Evolutionary conservation across 2,113 vertebrate species (phyloP).

Genomic region (Nibea coibor): DNA sequence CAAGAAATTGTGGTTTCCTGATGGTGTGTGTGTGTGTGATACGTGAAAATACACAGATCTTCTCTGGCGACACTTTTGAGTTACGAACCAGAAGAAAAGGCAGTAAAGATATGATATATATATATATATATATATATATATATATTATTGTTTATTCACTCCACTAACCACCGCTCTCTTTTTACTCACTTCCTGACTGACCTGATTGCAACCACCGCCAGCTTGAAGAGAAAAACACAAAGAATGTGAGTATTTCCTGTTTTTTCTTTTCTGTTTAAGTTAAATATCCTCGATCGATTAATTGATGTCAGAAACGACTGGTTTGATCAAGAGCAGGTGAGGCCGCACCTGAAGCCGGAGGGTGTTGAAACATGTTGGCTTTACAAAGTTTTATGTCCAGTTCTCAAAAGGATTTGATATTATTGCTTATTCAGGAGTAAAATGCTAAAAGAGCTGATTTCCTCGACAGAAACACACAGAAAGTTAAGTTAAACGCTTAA

Average conservation of each 20-base stretch:
- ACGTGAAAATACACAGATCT: no score
- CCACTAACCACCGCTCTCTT: not conserved
- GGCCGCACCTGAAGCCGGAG: no score
- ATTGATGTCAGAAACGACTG: no score
- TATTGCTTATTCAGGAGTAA: not conserved
- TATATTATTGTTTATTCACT: not conserved
- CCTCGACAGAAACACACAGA: not conserved
- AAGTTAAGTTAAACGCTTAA: no score
- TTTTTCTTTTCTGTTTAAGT: not conserved
- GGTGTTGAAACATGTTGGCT: no score
- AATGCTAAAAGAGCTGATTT: not conserved
- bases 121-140: no score
- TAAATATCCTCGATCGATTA: not conserved
- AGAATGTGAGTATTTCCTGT: not conserved
- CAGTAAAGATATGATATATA: no score
- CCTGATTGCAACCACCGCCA: not conserved
- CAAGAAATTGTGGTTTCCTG: conserved; percentile 30
- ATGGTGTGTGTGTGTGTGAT: not conserved
- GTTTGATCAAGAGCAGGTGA: no score
- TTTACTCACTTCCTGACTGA: not conserved
- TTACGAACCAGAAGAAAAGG: no score
- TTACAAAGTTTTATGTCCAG: not conserved
- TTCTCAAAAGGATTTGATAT: not conserved
- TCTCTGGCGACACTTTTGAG: no score
- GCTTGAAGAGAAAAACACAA: not conserved